phyloP scores from a whole-genome alignment of 2,888 invertebrate genomes.

The Eilema depressum region DNA sequence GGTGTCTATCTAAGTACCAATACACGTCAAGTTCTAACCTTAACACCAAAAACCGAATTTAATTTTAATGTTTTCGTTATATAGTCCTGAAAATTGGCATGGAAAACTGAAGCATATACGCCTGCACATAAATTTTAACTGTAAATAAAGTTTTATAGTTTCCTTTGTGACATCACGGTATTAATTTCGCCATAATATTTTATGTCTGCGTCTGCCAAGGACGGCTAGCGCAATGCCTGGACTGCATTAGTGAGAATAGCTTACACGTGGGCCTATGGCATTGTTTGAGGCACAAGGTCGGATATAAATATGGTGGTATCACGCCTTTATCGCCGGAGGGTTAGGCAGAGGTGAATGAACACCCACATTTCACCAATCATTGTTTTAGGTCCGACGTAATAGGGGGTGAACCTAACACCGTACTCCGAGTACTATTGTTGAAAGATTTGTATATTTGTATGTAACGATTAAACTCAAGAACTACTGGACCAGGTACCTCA shows the following conservation, averaged over 20 bases:
- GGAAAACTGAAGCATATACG: slow-evolving; percentile 23
- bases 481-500: no score
- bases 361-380: no score
- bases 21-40: background rate
- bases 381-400: no score
- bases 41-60: background rate
- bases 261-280: slow-evolving; percentile 1
- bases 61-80: background rate
- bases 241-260: slow-evolving; percentile 2
- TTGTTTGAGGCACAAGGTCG: slow-evolving; percentile 5
- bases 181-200: slow-evolving; percentile 51
- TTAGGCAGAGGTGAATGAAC: no score
- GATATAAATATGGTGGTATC: background rate
- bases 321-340: no score
- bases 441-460: no score
- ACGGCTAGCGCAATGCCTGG: slow-evolving; percentile 1
- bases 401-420: no score
- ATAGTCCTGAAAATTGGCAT: slow-evolving; percentile 29
- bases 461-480: no score
- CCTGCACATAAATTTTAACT: slow-evolving; percentile 34
- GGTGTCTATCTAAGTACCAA: background rate
- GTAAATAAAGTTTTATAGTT: slow-evolving; percentile 55
- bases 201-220: slow-evolving; percentile 36
- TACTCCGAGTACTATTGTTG: no score
- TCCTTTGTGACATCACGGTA: slow-evolving; percentile 68